Evolutionary conservation across 2,888 invertebrate species (phyloP).

Genomic region (Nemoura dubitans): DNA sequence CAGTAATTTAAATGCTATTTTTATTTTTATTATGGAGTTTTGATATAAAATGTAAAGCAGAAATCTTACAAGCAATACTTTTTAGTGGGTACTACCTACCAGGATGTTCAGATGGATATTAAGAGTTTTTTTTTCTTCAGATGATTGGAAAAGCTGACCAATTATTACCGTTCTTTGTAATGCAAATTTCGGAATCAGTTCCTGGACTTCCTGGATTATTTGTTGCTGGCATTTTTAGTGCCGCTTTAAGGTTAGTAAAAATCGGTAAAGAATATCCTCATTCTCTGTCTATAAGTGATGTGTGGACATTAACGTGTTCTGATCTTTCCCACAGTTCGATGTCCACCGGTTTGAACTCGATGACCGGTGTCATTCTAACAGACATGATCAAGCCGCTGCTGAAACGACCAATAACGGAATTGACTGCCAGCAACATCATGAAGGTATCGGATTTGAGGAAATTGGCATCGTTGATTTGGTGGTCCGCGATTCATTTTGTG

Average conservation of each 20-base stretch:
- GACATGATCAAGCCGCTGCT: constrained; percentile 78
- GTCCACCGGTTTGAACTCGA: constrained; percentile 82
- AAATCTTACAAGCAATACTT: not conserved
- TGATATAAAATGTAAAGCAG: too few species aligned
- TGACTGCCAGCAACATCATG: constrained; percentile 73
- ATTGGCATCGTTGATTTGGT: too few species aligned
- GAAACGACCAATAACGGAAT: constrained; percentile 70
- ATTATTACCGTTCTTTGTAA: constrained; percentile 82
- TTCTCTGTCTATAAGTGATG: not conserved
- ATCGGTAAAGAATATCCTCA: not conserved
- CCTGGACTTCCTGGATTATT: constrained; percentile 87
- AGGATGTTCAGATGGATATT: not conserved
- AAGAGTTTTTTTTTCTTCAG: constrained; percentile 52
- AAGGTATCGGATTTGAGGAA: too few species aligned
- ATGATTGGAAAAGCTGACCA: constrained; percentile 75
- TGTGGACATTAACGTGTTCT: too few species aligned
- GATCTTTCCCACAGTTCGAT: too few species aligned
- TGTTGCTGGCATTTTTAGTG: constrained; percentile 87
- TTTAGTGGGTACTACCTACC: not conserved
- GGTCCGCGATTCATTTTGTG: not conserved
- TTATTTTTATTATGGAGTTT: too few species aligned
- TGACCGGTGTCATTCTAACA: constrained; percentile 82
- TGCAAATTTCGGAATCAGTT: constrained; percentile 76
- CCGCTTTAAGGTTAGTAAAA: constrained; percentile 75
- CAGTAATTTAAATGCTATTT: too few species aligned